Conservation (phyloP, 2,113 vertebrate genomes). For the Abramis brama region DNA sequence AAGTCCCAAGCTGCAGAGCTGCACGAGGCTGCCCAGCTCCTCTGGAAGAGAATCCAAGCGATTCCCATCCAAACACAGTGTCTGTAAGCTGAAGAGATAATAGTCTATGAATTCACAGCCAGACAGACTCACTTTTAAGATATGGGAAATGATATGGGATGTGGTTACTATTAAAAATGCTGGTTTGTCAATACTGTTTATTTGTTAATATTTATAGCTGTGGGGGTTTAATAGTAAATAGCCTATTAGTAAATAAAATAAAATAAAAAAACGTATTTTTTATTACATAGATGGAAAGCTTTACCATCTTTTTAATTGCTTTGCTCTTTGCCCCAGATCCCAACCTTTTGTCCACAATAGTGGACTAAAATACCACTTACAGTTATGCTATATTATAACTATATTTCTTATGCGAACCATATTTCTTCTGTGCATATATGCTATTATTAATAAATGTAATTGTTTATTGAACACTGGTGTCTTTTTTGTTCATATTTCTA, state of each 20-base stretch:
- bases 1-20: slow-evolving; percentile 88
- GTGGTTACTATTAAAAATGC: not conserved
- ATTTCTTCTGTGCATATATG: not conserved
- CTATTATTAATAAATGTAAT: not conserved
- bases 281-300: not conserved
- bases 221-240: no score
- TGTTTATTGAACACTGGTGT: not conserved
- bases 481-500: not conserved
- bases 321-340: not conserved
- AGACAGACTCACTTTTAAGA: not conserved
- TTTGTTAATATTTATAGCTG: not conserved
- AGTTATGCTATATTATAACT: not conserved
- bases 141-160: not conserved
- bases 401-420: not conserved
- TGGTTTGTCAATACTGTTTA: not conserved
- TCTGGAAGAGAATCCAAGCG: slow-evolving; percentile 85
- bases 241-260: no score
- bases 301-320: not conserved
- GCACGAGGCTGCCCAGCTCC: slow-evolving; percentile 84
- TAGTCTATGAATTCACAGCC: not conserved
- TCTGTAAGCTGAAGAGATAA: slow-evolving; percentile 83
- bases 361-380: not conserved
- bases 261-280: not conserved
- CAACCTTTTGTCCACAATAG: not conserved
- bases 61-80: slow-evolving; percentile 92